phyloP scores from a whole-genome alignment of 2,113 vertebrate species.

The Ophiodon elongatus region DNA sequence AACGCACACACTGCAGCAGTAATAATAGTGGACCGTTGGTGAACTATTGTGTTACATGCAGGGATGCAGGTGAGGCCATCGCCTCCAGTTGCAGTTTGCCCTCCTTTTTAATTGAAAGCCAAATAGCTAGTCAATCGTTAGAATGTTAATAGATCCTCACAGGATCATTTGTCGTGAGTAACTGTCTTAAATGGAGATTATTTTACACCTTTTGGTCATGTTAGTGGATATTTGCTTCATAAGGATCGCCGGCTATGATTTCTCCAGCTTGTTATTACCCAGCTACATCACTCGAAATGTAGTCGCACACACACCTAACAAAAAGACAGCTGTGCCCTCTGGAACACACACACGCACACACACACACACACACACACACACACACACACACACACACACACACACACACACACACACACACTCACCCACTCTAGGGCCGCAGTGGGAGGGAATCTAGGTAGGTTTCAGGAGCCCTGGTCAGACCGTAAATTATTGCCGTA shows the following conservation, averaged over 20 bases:
- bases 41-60: slow-evolving; percentile 42
- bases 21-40: slow-evolving; percentile 54
- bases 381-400: slow-evolving; percentile 15
- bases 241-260: slow-evolving; percentile 60
- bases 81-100: slow-evolving; percentile 13
- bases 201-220: slow-evolving; percentile 7
- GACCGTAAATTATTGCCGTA: slow-evolving; percentile 59
- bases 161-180: not conserved
- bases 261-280: slow-evolving; percentile 65
- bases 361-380: slow-evolving; percentile 14
- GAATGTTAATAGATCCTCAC: not conserved
- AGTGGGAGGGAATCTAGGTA: slow-evolving; percentile 42
- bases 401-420: slow-evolving; percentile 17
- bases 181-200: slow-evolving; percentile 2
- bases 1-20: slow-evolving; percentile 63
- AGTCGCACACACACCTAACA: slow-evolving; percentile 35
- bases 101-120: slow-evolving; percentile 27
- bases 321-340: slow-evolving; percentile 57
- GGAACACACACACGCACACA: slow-evolving; percentile 40
- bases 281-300: slow-evolving; percentile 47
- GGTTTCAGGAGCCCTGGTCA: slow-evolving; percentile 31
- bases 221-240: slow-evolving; percentile 46
- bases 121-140: not conserved
- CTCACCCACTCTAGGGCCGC: slow-evolving; percentile 6
- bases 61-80: slow-evolving; percentile 41